A percentile compares a stretch with the other conserved stretches of the same genome.
phyloP scores from a whole-genome alignment of 2,797 vertebrate genomes.

The Coregonus ussuriensis region DNA sequence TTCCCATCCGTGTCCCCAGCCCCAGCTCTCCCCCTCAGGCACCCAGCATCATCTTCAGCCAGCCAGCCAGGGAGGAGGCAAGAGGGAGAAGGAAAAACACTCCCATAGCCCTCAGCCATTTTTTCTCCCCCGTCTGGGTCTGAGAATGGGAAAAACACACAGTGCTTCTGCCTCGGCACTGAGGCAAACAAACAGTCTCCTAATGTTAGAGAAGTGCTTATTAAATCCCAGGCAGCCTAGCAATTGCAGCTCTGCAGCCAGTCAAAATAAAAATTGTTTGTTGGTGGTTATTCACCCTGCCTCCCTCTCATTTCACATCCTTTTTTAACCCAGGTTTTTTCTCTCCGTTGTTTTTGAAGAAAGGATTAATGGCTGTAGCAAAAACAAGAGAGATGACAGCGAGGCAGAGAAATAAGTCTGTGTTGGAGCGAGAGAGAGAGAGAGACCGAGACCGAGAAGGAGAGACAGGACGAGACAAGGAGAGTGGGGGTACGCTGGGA shows the following conservation, averaged over 20 bases:
- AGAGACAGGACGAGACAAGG: conserved; percentile 25
- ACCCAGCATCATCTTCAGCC: conserved; percentile 39
- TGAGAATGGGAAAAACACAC: conserved; percentile 54
- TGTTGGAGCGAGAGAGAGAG: conserved; percentile 12
- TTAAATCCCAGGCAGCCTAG: conserved; percentile 71
- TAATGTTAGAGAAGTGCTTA: conserved; percentile 71
- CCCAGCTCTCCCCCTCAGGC: conserved; percentile 52
- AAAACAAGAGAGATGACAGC: conserved; percentile 62
- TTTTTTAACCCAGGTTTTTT: conserved; percentile 63
- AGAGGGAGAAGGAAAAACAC: conserved; percentile 7
- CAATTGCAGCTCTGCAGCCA: conserved; percentile 60
- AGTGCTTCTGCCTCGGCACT: conserved; percentile 48
- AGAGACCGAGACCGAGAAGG: conserved; percentile 54
- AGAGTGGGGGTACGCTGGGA: conserved; percentile 51
- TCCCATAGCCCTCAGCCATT: conserved; percentile 53
- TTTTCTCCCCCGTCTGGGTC: conserved; percentile 52
- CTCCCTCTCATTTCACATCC: conserved; percentile 64
- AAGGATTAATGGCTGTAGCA: conserved; percentile 58
- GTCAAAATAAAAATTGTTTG: conserved; percentile 77
- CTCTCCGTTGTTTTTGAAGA: conserved; percentile 50
- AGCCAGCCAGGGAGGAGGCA: conserved; percentile 51
- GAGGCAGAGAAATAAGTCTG: conserved; percentile 60
- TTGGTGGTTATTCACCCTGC: conserved; percentile 69
- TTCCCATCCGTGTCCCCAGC: conserved; percentile 53
- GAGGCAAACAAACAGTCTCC: conserved; percentile 68